Percentiles rank a stretch among this genome's conserved stretches.
Conservation (phyloP, 2,797 vertebrate species). For the Poecilia gillii region DNA sequence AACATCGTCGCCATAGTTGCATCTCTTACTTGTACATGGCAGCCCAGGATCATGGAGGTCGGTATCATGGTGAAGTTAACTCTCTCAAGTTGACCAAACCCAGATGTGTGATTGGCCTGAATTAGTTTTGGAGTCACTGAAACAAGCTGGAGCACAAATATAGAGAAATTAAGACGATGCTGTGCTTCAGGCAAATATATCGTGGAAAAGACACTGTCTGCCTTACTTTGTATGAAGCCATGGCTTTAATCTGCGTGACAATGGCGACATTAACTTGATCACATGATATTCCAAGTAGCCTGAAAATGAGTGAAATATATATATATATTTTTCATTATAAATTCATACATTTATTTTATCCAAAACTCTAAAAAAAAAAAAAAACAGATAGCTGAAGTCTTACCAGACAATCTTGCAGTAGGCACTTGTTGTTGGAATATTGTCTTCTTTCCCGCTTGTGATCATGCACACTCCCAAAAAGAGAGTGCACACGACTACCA, state of each 20-base stretch:
- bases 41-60: background rate
- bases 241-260: background rate
- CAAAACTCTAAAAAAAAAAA: background rate
- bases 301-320: background rate
- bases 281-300: constrained; percentile 38
- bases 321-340: background rate
- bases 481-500: background rate
- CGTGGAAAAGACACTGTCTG: background rate
- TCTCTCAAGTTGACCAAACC: background rate
- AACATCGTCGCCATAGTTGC: background rate
- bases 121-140: constrained; percentile 19
- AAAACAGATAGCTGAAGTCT: background rate
- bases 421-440: constrained; percentile 22
- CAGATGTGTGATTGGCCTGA: constrained; percentile 66
- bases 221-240: constrained; percentile 6
- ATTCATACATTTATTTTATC: background rate
- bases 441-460: background rate
- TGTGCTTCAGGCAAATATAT: background rate
- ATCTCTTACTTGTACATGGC: background rate
- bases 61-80: constrained; percentile 3
- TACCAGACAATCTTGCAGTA: constrained; percentile 8
- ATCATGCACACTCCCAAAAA: background rate
- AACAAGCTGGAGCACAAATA: background rate
- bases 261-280: constrained; percentile 46
- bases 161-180: background rate